Base-by-base conservation (phyloP, 2,888 invertebrate genomes). In the Heliconius ismenius region DNA sequence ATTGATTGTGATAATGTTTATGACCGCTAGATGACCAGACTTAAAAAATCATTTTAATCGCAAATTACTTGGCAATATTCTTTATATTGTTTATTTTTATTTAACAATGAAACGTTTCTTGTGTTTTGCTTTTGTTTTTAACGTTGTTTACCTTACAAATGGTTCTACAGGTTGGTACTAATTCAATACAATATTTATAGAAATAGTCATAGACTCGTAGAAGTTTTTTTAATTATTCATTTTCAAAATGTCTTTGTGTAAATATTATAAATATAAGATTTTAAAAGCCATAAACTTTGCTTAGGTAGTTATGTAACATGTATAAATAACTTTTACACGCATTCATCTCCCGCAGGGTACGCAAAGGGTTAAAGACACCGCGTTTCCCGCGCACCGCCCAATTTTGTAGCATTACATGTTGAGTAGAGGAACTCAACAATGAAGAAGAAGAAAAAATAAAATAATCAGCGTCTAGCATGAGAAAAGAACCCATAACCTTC, bases 131-230 rank as follows among this genome's bases (percentile, higher is more conserved):
- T 26, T 62, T 18, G 39, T 73, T 39, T 39, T 39, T 62, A 15
- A 21, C 43, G 18, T 2, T 2, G 24, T 73, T 73, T 39, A 62
- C 24, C 11, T 43, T 24, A 18, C 26, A 6, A 36, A 39, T 58
- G 60, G 26, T 62, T 73, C 62, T n/a, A 9, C 73, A 73, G 73
- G 73, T 73, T 60, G 13, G 73, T 62, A 11, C 4, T 54, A 7
- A 54, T 28, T 60, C 62, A 26, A 36, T 36, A 13, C 18, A 11
- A 26, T 28, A 26, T 69, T 28, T 26, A 26, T 21, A n/a, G 4
- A 54, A 21, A n/a, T 21, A 54, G 21, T 54, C 21, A 68, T 64
- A 21, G 18, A 32, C 4, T 64, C 18, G 18, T n/a, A 15, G 24
- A n/a, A 21, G 1, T 21, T 58, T 58, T n/a, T n/a, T n/a, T n/a